A percentile compares a stretch with the other conserved stretches of the same genome.
phyloP scores from a whole-genome alignment of 2,888 invertebrate species.

The Meta bourneti region DNA sequence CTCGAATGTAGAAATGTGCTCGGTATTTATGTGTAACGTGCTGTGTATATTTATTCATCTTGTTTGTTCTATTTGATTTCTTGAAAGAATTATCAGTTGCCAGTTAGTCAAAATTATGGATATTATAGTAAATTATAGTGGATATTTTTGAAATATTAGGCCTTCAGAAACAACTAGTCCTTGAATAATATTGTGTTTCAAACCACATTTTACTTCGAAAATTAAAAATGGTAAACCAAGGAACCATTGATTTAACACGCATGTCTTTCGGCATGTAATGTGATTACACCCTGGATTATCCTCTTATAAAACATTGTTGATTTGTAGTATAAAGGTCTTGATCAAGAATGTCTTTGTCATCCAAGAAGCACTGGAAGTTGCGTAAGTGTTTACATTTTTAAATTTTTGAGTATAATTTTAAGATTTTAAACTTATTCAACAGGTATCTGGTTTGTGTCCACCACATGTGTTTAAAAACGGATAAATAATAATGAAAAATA shows the following conservation, averaged over 20 bases:
- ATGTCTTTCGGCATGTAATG: neutral
- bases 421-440: too few relatives aligned
- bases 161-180: neutral
- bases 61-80: neutral
- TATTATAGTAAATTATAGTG: neutral
- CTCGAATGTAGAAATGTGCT: slow-evolving; percentile 23
- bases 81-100: slow-evolving; percentile 1
- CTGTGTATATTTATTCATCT: slow-evolving; percentile 7
- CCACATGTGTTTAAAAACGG: too few relatives aligned
- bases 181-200: neutral
- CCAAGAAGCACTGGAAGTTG: slow-evolving; percentile 73
- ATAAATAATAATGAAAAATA: too few relatives aligned
- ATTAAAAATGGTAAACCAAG: neutral
- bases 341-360: slow-evolving; percentile 59
- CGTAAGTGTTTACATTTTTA: slow-evolving; percentile 61
- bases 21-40: slow-evolving; percentile 24
- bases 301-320: neutral
- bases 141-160: neutral
- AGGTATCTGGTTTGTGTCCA: too few relatives aligned
- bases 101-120: slow-evolving; percentile 26
- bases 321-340: neutral
- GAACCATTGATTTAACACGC: neutral
- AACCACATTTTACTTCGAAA: neutral
- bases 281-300: slow-evolving; percentile 14
- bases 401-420: neutral